Evolutionary conservation across 1,140 invertebrate species (phyloP).

Genomic region (Drosophila pectinifera): DNA sequence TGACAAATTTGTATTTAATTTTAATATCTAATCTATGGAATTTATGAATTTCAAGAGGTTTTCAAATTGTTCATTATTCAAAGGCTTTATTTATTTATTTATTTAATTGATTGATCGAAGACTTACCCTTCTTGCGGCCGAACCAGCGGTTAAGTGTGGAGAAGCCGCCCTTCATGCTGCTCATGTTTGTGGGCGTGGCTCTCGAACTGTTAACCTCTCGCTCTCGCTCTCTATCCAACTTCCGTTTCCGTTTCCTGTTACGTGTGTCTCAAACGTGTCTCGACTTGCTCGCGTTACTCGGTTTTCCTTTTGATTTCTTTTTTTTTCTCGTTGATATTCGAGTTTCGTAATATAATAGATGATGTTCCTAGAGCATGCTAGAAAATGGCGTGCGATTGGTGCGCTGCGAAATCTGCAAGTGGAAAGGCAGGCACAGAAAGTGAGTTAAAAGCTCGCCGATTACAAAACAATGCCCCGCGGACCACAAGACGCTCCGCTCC

Average conservation of each 20-base stretch:
- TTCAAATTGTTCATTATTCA: background rate
- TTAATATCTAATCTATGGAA: background rate
- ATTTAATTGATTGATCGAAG: background rate
- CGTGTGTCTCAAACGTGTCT: slow-evolving; percentile 7
- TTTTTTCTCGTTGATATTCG: background rate
- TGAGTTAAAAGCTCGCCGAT: slow-evolving; percentile 30
- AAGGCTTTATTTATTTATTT: background rate
- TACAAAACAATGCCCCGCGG: slow-evolving; percentile 41
- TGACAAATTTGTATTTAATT: too few species aligned
- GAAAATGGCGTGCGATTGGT: slow-evolving; percentile 73
- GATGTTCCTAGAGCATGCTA: slow-evolving; percentile 67
- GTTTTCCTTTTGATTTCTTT: background rate
- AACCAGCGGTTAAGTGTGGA: slow-evolving; percentile 84
- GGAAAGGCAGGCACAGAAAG: slow-evolving; percentile 38
- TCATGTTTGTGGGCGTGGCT: slow-evolving; percentile 73
- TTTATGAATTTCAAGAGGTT: too few species aligned
- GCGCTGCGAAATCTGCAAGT: slow-evolving; percentile 70
- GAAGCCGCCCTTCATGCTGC: slow-evolving; percentile 83
- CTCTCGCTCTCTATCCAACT: slow-evolving; percentile 10
- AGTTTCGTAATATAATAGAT: slow-evolving; percentile 62
- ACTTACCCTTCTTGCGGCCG: slow-evolving; percentile 82
- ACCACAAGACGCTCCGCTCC: slow-evolving; percentile 35
- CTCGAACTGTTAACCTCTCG: slow-evolving; percentile 4
- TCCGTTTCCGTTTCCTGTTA: slow-evolving; percentile 19
- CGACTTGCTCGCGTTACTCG: slow-evolving; percentile 10